Percentiles rank a stretch among this genome's conserved stretches.
phyloP scores from a whole-genome alignment of 2,888 invertebrate genomes.

The Sphecodes monilicornis region DNA sequence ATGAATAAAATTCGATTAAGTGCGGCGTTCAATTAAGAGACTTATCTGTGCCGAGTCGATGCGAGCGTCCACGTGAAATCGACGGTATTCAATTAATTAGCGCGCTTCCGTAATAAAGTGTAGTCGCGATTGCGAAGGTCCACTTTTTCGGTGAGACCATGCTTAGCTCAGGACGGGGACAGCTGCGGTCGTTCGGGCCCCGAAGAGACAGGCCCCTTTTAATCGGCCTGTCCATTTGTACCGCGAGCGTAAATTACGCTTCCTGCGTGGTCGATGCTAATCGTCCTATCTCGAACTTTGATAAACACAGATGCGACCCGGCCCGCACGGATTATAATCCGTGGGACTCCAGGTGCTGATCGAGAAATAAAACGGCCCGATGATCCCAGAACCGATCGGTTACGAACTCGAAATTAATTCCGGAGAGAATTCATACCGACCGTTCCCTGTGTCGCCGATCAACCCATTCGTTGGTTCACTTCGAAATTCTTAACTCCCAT shows the following conservation, averaged over 20 bases:
- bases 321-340: neutral
- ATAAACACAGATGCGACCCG: neutral
- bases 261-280: conserved; percentile 58
- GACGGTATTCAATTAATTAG: conserved; percentile 1
- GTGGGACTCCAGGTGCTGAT: neutral
- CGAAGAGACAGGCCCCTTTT: conserved; percentile 33
- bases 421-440: neutral
- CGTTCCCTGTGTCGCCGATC: no score
- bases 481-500: no score
- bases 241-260: conserved; percentile 67
- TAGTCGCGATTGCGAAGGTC: neutral
- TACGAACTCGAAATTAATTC: neutral
- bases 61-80: neutral
- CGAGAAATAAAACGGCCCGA: neutral
- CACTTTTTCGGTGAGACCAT: neutral
- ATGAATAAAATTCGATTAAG: neutral
- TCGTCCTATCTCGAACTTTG: conserved; percentile 32
- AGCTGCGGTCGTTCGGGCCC: neutral
- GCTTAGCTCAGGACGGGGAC: neutral
- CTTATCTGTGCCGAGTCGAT: neutral
- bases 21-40: neutral
- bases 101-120: neutral
- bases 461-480: no score
- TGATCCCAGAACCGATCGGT: neutral
- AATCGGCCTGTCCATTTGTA: conserved; percentile 63